Base-by-base conservation (phyloP, 2,797 vertebrate species). In the Neomorphus geoffroyi region DNA sequence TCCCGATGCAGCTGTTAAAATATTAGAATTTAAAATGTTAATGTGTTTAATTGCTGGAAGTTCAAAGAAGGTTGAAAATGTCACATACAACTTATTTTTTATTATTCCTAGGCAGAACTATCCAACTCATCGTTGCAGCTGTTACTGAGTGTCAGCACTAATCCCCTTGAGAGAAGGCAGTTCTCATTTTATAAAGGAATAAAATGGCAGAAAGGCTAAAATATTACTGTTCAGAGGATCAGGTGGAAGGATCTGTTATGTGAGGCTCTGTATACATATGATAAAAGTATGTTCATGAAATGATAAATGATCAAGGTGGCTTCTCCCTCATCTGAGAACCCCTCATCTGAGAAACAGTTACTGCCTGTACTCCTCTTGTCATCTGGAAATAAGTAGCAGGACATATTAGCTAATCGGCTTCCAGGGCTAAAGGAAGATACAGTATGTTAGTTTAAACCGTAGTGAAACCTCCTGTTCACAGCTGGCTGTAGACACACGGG, bases 31-130 rank as follows among this genome's bases (percentile, higher is more conserved):
- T 84, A 32, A 77, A 90, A 93, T 65, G 39, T 80, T 93, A 77
- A 90, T 80, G 13, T 90, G 35, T 73, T 88, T 92, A 90, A 86
- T 85, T 88, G 60, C n/a, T 86, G 32, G 15, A 84, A 84, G 51
- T 79, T 90, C 56, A 80, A 86, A 45, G 10, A 51, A 73, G 71
- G 70, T 73, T 90, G 57, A 91, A 95, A 96, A 88, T 84, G 51
- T 66, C 62, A 30, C 3, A 1, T 85, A 46, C 51, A 46, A 54
- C 41, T 92, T 91, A 53, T 8, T 86, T 96, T 95, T 94, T 53
- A 35, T 96, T 93, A 50, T 77, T 93, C 10, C 37, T 56, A 45
- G 32, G n/a, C 14, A 11, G 58, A 60, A 45, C 50, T 58, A 45
- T 70, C 26, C 58, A 62, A 18, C 51, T 91, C 46, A 33, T 66